Conservation (phyloP, 2,888 invertebrate genomes). For the Scaptomyza reducta region DNA sequence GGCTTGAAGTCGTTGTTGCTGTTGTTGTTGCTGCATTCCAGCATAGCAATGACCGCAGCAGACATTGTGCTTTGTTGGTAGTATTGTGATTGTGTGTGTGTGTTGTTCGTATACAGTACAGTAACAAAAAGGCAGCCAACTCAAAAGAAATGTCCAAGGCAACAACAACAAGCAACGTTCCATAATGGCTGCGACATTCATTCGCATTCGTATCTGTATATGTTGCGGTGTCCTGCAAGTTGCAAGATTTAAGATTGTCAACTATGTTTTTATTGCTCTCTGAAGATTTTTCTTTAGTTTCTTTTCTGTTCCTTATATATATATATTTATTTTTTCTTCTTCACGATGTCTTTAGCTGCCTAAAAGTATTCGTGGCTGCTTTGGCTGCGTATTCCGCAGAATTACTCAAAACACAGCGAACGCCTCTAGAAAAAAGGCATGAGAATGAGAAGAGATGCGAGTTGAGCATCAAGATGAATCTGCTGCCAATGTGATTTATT, state of each 20-base stretch:
- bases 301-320: slow-evolving; percentile 34
- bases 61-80: slow-evolving; percentile 52
- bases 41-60: slow-evolving; percentile 78
- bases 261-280: slow-evolving; percentile 80
- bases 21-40: slow-evolving; percentile 66
- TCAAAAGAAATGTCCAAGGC: slow-evolving; percentile 63
- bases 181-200: slow-evolving; percentile 81
- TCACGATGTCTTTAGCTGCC: slow-evolving; percentile 28
- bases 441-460: slow-evolving; percentile 41
- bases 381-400: slow-evolving; percentile 58
- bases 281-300: slow-evolving; percentile 71
- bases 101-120: slow-evolving; percentile 42
- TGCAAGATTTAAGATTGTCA: slow-evolving; percentile 80
- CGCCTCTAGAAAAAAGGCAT: slow-evolving; percentile 36
- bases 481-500: slow-evolving; percentile 59
- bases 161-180: slow-evolving; percentile 34
- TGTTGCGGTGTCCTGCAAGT: slow-evolving; percentile 62
- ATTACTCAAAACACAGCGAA: slow-evolving; percentile 67
- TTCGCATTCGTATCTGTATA: slow-evolving; percentile 72
- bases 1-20: slow-evolving; percentile 25
- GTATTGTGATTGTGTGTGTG: slow-evolving; percentile 58
- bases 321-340: not conserved
- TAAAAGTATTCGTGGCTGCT: slow-evolving; percentile 30
- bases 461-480: slow-evolving; percentile 46
- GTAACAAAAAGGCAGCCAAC: slow-evolving; percentile 11